Evolutionary conservation across 2,888 invertebrate genomes (phyloP), one percentile per base, ranked within the genome.

Genomic region (Hipparchia semele): DNA sequence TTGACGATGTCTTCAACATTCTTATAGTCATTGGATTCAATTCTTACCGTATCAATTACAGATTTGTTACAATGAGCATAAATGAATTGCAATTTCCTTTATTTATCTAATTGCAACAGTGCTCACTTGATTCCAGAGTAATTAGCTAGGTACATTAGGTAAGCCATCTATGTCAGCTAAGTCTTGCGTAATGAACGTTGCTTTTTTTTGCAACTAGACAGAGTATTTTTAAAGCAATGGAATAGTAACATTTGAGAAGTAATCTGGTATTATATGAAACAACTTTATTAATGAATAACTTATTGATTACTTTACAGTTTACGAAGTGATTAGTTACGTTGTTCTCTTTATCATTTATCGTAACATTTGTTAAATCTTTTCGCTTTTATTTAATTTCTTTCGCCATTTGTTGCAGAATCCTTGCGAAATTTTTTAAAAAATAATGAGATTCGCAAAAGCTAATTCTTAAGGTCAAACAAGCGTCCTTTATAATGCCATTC

Each of bases 401-500:
- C 6, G 7, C 2, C 2, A 13, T 56, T 56, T 56, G n/a, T 56
- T 56, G 13, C 7, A 56, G 7, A 7, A n/a, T 56, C 13, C 13
- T 7, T 39, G 7, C 7, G 4, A 61, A 61, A 12, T 6, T 12
- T 12, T 1, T n/a, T 6, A 46, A 58, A 39, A n/a, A 59, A 33
- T 70, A 70, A 49, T 56, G 10, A 54, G 54, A 68, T 72, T 69
- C 46, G 68, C 65, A 53, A 53, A 33, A 53, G 49, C 65, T 51
- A 49, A 62, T 4, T 62, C 12, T 62, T 12, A 73, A 75, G 73
- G 73, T 66, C 75, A 60, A 53, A 53, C 71, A 75, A 39, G 70
- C 53, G 70, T 73, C 68, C 75, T 53, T 73, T 75, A 53, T 33
- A 66, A 68, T 72, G 58, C 73, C 75, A 58, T 73, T 75, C 73